These are phyloP conservation scores for Musca vetustissima DNA, from an alignment of 1,140 invertebrate genomes.

Conservation along the genomic window DNA sequence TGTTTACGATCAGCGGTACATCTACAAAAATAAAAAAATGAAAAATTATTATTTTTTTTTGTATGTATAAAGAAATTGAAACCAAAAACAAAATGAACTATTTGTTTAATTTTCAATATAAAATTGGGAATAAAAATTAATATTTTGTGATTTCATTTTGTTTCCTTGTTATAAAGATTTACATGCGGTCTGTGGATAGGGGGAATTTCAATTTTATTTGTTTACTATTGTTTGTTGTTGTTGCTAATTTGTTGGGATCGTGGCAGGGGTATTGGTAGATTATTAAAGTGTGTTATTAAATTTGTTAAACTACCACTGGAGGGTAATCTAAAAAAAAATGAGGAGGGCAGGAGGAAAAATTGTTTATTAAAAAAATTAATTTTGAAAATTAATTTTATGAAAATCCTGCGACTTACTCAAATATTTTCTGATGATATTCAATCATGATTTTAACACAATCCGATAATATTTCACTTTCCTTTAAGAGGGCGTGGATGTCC, in stretches of 20 bases:
- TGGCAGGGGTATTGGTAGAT: slow-evolving; percentile 1
- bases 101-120: too few relatives aligned
- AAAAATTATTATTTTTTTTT: not conserved
- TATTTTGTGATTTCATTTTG: slow-evolving; percentile 19
- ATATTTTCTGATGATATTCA: slow-evolving; percentile 50
- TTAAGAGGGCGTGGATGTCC: slow-evolving; percentile 43
- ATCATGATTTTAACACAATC: slow-evolving; percentile 53
- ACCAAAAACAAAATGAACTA: too few relatives aligned
- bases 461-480: slow-evolving; percentile 44
- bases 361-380: not conserved
- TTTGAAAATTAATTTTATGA: not conserved
- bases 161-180: slow-evolving; percentile 1
- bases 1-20: slow-evolving; percentile 45
- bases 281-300: slow-evolving; percentile 18
- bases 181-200: slow-evolving; percentile 23
- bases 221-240: slow-evolving; percentile 1
- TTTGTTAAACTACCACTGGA: slow-evolving; percentile 2
- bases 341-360: not conserved
- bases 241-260: not conserved
- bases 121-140: too few relatives aligned
- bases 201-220: not conserved
- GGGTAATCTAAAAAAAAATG: not conserved
- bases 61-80: not conserved
- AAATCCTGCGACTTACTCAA: slow-evolving; percentile 45
- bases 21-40: slow-evolving; percentile 32